Percentiles rank a stretch among this genome's conserved stretches.
phyloP scores from a whole-genome alignment of 2,113 vertebrate species.

The Odobenus rosmarus region DNA sequence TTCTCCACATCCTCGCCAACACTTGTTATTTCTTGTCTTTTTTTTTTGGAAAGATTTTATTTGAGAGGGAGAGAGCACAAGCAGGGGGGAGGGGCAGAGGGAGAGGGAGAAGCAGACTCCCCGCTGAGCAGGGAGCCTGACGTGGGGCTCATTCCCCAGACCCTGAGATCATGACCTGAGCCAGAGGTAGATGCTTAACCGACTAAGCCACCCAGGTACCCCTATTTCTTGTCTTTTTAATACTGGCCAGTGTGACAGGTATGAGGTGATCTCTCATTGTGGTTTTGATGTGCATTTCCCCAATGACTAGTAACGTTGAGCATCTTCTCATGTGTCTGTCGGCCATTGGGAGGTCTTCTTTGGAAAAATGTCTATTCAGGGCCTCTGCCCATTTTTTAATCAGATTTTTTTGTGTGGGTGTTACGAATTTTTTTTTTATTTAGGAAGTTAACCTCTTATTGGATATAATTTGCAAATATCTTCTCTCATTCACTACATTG shows the following conservation, averaged over 20 bases:
- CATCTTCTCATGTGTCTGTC: background rate
- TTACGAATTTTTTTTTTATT: background rate
- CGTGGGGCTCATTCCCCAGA: background rate
- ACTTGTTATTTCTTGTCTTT: background rate
- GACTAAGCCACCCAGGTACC: background rate
- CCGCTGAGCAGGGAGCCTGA: background rate
- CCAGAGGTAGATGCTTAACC: background rate
- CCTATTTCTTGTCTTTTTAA: background rate
- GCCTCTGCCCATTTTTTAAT: background rate
- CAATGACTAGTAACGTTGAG: background rate
- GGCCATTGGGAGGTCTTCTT: background rate
- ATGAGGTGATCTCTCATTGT: background rate
- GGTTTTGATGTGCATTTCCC: background rate
- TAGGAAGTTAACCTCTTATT: background rate
- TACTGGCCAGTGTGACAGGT: background rate
- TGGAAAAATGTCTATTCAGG: background rate
- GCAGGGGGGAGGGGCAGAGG: background rate
- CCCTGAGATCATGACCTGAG: background rate
- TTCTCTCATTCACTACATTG: background rate
- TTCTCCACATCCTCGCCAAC: background rate
- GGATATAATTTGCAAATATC: background rate
- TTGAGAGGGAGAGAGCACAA: too few species aligned
- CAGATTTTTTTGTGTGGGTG: background rate
- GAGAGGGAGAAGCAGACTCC: background rate
- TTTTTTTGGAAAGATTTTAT: too few species aligned